Percentiles rank a stretch among this genome's conserved stretches.
Evolutionary conservation across 2,797 vertebrate genomes (phyloP).

Genomic region (Numenius phaeopus): DNA sequence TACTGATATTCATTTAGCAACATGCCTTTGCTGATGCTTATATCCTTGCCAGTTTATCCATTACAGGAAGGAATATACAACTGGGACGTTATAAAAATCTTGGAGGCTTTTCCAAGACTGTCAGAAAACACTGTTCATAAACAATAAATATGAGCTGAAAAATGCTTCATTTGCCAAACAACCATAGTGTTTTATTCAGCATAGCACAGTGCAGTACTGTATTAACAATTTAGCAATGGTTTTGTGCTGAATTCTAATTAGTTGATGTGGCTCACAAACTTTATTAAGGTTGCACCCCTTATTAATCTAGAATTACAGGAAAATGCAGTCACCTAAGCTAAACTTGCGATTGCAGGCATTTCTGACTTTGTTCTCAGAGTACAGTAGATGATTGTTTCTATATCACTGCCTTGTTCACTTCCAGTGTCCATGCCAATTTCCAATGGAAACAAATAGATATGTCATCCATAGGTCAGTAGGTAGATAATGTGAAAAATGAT

Average conservation of each 20-base stretch:
- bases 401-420: background rate
- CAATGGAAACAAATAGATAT: background rate
- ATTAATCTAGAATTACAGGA: background rate
- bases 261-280: accelerated
- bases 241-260: background rate
- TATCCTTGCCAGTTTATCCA: constrained; percentile 1
- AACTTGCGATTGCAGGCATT: background rate
- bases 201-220: background rate
- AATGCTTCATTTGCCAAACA: background rate
- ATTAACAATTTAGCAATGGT: background rate
- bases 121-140: constrained; percentile 13
- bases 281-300: background rate
- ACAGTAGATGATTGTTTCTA: background rate
- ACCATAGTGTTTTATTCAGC: background rate
- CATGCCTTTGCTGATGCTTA: background rate
- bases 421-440: background rate
- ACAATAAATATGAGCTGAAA: background rate
- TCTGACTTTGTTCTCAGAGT: background rate
- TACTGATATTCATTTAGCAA: constrained; percentile 5
- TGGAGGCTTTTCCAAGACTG: background rate
- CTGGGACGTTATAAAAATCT: background rate
- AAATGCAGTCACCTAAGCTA: background rate
- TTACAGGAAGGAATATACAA: background rate
- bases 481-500: background rate
- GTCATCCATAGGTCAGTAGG: background rate